A percentile compares a stretch with the other conserved stretches of the same genome.
These are phyloP conservation scores for Myiozetetes cayanensis DNA, from an alignment of 2,113 vertebrate species.

Conservation along the genomic window DNA sequence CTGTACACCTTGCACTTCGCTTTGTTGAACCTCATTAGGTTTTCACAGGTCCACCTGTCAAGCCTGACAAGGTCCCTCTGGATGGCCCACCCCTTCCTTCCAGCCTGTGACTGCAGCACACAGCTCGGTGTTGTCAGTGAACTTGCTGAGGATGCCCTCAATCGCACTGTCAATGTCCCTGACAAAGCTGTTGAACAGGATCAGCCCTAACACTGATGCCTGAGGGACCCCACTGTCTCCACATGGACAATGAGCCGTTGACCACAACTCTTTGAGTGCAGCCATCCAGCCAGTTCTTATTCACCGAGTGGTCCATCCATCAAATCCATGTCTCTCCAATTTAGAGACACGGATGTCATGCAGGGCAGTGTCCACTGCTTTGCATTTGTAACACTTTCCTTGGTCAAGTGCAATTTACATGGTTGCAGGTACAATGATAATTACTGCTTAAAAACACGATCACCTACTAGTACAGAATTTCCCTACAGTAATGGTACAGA, in stretches of 20 bases:
- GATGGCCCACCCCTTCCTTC: not conserved
- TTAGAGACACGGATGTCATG: not conserved
- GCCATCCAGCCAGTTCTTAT: not conserved
- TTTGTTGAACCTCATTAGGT: not conserved
- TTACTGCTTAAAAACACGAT: not conserved
- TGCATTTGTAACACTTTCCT: not conserved
- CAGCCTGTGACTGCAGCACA: not conserved
- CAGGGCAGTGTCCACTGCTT: not conserved
- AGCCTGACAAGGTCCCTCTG: not conserved
- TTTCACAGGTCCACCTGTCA: not conserved
- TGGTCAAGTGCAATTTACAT: not conserved
- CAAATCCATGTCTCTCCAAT: not conserved
- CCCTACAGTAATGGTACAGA: not conserved
- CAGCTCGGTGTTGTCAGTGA: not conserved
- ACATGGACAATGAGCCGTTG: fast-evolving
- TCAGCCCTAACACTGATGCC: not conserved
- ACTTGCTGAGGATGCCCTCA: not conserved
- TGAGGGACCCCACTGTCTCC: not conserved
- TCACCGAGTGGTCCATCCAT: not conserved
- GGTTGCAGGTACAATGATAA: not conserved
- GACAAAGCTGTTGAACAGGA: not conserved
- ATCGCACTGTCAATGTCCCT: not conserved
- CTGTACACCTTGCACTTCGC: not conserved
- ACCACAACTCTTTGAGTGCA: not conserved
- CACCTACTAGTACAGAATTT: not conserved